Percentiles rank a stretch among this genome's conserved stretches.
These are phyloP conservation scores for Asbolus verrucosus DNA, from an alignment of 1,140 invertebrate species.

Conservation along the genomic window DNA sequence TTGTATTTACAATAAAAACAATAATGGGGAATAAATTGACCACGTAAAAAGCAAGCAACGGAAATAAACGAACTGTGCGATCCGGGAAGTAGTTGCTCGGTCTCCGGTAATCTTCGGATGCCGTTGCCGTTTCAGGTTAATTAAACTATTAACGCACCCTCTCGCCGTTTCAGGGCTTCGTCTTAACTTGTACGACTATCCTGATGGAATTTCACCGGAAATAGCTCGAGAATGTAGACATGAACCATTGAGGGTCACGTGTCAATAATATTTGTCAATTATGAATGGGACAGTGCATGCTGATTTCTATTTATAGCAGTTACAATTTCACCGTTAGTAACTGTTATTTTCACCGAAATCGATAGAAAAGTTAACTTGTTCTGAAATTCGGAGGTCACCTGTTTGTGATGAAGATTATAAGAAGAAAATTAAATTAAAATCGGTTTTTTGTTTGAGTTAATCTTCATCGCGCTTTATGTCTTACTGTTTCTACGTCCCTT, in stretches of 20 bases:
- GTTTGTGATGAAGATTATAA: too few relatives aligned
- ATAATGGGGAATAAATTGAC: constrained; percentile 9
- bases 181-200: too few relatives aligned
- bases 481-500: too few relatives aligned
- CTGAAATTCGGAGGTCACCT: too few relatives aligned
- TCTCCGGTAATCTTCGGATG: neutral
- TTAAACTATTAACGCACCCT: too few relatives aligned
- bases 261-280: constrained; percentile 3
- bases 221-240: neutral
- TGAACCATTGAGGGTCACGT: neutral
- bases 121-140: too few relatives aligned
- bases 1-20: constrained; percentile 16
- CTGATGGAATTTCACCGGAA: too few relatives aligned
- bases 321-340: neutral
- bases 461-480: too few relatives aligned
- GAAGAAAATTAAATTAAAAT: too few relatives aligned
- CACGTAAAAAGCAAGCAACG: neutral
- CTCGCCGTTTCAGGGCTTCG: too few relatives aligned
- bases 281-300: neutral
- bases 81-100: neutral
- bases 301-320: neutral
- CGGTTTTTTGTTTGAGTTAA: too few relatives aligned
- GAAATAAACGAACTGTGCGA: constrained; percentile 4
- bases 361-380: neutral
- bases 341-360: constrained; percentile 1